Percentiles rank a stretch among this genome's conserved stretches.
Evolutionary conservation across 2,888 invertebrate genomes (phyloP).

Genomic region (Rutpela maculata): DNA sequence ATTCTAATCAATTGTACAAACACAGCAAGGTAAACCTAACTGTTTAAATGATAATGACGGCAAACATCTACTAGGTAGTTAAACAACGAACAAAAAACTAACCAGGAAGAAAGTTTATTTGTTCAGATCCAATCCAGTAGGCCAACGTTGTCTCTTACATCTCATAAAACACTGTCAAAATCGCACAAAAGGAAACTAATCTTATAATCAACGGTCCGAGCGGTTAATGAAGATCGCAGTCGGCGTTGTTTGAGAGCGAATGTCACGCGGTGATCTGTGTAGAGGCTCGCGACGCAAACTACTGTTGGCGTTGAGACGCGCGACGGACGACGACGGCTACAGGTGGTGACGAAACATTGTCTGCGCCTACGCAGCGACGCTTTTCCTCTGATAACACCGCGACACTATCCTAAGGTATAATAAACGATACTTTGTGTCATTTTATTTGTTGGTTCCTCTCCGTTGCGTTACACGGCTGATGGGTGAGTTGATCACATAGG

Average conservation of each 20-base stretch:
- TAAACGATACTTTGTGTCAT: not conserved
- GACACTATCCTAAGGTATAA: not conserved
- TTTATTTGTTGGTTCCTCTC: not conserved
- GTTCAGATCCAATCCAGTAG: conserved; percentile 17
- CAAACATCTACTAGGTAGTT: conserved; percentile 8
- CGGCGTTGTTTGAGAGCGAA: conserved; percentile 21
- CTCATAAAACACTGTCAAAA: conserved; percentile 14
- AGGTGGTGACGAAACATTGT: conserved; percentile 31
- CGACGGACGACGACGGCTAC: conserved; percentile 20
- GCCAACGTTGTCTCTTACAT: conserved; percentile 11
- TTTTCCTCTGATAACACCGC: conserved; percentile 29
- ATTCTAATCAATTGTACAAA: conserved; percentile 32
- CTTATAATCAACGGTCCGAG: not conserved
- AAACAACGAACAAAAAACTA: conserved; percentile 3
- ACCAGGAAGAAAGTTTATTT: not conserved
- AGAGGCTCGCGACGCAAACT: conserved; percentile 31
- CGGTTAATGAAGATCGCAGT: conserved; percentile 7
- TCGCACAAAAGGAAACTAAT: conserved; percentile 18
- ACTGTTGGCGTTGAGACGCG: conserved; percentile 32
- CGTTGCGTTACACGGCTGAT: not conserved
- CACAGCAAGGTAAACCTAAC: conserved; percentile 10
- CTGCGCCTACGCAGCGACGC: conserved; percentile 27
- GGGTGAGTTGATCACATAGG: too few relatives aligned
- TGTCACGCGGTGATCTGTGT: conserved; percentile 27
- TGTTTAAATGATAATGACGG: not conserved